Base-by-base conservation (phyloP, 2,888 invertebrate species). In the Hypena proboscidalis region DNA sequence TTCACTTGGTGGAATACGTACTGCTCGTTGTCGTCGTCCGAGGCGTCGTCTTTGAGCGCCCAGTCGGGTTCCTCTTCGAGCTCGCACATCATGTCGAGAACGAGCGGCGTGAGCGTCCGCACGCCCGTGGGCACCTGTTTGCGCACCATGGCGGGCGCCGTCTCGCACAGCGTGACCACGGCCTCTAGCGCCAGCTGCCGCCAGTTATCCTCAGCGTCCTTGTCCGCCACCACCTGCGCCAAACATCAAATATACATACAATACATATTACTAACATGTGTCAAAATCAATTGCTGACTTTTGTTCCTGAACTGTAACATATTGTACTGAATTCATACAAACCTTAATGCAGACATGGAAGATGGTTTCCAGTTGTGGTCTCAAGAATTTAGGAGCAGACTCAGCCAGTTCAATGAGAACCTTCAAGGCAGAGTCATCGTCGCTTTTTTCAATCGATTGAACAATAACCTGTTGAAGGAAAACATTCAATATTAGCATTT, bases 121-220 rank as follows among this genome's bases (percentile, higher is more conserved):
- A 99, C 93, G 59, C 97, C 97, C 74, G 95, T 96, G 17, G 94
- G 94, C 7, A 97, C 97, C 56, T 95, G 95, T 85, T 99, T 99
- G 43, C 99, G 94, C 23, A 99, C 96, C 96, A 98, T 98, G 2
- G 98, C 97, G 0, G 99, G 97, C 3, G 98, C 98, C 17, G 97
- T 97, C 92, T 99, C 99, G 27, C 98, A 94, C 54, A 98, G 87
- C 1, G 94, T 94, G 50, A 98, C 95, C 87, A 95, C 91, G 6
- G 97, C 95, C 86, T 99, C 99, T 21, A 99, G 90, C 0, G 97
- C 95, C 44, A 99, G 91, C 78, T 99, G 98, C 13, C 98, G 93
- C 95, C 97, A 97, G 44, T 95, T 94, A 75, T 96, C 96, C 50
- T 94, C 93, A 20, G 94, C 92, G 19, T 95, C 93, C n/a, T 90